Percentiles rank a stretch among this genome's conserved stretches.
phyloP scores from a whole-genome alignment of 2,113 vertebrate genomes.

The Accipiter cooperii region DNA sequence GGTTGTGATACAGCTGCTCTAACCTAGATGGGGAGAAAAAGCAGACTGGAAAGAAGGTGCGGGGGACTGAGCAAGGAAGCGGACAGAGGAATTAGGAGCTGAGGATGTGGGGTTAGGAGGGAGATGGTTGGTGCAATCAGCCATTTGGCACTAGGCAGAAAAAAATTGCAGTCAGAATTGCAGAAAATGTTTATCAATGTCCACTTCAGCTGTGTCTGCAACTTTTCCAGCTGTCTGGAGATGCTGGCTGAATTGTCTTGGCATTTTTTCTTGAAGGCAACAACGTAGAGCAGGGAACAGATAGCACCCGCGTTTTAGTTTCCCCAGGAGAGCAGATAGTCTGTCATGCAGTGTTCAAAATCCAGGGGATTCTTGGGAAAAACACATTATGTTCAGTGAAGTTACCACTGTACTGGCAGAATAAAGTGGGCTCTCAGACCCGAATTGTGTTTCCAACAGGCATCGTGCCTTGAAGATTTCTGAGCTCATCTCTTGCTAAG shows the following conservation, averaged over 20 bases:
- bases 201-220: slow-evolving; percentile 36
- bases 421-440: background rate
- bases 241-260: background rate
- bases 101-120: background rate
- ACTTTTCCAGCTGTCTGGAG: slow-evolving; percentile 33
- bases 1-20: background rate
- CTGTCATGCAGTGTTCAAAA: background rate
- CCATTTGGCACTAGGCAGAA: background rate
- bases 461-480: background rate
- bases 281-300: background rate
- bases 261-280: slow-evolving; percentile 15
- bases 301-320: background rate
- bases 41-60: background rate
- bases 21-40: background rate
- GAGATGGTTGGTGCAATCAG: background rate
- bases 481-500: background rate
- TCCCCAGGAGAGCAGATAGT: background rate
- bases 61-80: background rate
- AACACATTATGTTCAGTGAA: background rate
- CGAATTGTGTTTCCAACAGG: background rate
- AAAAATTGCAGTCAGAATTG: background rate
- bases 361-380: background rate
- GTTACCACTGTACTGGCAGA: background rate
- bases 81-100: background rate
- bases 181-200: slow-evolving; percentile 23